phyloP scores from a whole-genome alignment of 2,888 invertebrate species.

The Xanthia icteritia region DNA sequence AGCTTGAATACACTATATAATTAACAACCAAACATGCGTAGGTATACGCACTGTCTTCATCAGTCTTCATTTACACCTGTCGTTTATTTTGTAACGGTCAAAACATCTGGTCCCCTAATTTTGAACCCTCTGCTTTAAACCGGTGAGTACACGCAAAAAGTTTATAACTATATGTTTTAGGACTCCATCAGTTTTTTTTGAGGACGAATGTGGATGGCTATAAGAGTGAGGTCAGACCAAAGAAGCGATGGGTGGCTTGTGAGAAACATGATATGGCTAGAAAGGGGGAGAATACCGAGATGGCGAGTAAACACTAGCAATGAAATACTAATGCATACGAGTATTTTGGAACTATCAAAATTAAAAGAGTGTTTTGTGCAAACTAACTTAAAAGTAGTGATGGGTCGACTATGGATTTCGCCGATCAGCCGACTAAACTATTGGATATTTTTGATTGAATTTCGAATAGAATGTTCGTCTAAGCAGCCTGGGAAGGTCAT shows the following conservation, averaged over 20 bases:
- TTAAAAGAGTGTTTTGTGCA: no score
- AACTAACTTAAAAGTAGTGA: no score
- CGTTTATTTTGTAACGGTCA: conserved; percentile 49
- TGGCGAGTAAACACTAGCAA: no score
- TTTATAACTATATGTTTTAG: not conserved
- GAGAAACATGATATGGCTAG: no score
- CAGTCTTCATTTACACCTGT: conserved; percentile 34
- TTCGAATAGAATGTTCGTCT: not conserved
- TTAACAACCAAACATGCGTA: conserved; percentile 5
- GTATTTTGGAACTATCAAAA: no score
- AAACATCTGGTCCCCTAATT: conserved; percentile 55
- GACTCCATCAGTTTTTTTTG: not conserved
- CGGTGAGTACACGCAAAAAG: conserved; percentile 49
- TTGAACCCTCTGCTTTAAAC: conserved; percentile 35
- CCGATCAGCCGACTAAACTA: not conserved
- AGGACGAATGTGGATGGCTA: not conserved
- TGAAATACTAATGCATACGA: no score
- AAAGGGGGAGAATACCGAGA: no score
- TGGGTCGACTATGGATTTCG: no score
- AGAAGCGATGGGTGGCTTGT: no score
- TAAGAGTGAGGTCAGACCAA: no score
- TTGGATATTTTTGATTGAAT: not conserved
- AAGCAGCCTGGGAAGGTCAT: no score
- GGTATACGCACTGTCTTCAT: conserved; percentile 8
- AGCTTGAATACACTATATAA: not conserved